These are phyloP conservation scores for Cercocebus atys DNA, from an alignment of 2,113 vertebrate species.

Conservation along the genomic window DNA sequence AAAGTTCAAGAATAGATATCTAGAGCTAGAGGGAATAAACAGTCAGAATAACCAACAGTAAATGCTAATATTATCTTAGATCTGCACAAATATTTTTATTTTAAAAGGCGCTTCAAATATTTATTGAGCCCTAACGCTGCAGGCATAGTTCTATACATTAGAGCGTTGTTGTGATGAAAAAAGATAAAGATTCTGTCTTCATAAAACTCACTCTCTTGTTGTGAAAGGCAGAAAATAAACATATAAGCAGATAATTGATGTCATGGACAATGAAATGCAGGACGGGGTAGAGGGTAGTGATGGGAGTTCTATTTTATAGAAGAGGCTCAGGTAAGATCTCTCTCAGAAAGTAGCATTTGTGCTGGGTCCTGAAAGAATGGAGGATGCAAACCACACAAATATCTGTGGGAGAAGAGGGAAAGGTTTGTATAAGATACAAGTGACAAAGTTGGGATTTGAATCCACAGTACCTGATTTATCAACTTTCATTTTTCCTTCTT, in stretches of 20 bases:
- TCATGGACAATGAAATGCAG: background rate
- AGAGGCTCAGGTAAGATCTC: background rate
- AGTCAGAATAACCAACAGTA: background rate
- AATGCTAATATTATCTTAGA: background rate
- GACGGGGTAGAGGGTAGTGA: background rate
- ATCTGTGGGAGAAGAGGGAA: background rate
- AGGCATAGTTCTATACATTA: background rate
- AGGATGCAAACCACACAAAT: background rate
- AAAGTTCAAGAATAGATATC: background rate
- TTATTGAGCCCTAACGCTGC: background rate
- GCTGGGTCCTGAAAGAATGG: background rate
- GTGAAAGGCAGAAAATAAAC: background rate
- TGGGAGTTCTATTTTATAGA: background rate
- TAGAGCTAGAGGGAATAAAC: background rate
- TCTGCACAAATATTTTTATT: background rate
- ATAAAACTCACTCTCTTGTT: background rate
- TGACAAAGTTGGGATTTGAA: background rate
- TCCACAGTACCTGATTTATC: background rate
- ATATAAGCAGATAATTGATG: background rate
- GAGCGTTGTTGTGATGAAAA: background rate
- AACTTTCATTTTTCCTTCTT: background rate
- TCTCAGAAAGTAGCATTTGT: background rate
- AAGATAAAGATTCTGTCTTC: background rate
- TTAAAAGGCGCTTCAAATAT: slow-evolving; percentile 25
- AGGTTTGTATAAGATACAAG: background rate